Base-by-base conservation (phyloP, 2,888 invertebrate species). In the Timema podura region DNA sequence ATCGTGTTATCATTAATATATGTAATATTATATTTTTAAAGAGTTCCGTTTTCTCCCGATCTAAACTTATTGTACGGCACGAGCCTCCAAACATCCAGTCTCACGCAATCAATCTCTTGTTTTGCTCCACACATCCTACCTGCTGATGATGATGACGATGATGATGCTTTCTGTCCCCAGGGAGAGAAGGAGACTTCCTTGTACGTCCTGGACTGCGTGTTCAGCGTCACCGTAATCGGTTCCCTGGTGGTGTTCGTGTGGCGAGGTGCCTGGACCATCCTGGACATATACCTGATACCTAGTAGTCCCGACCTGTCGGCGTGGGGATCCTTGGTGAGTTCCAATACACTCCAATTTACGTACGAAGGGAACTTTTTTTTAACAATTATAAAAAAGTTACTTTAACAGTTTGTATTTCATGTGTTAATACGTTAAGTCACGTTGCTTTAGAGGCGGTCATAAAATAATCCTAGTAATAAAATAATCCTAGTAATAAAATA, bases 201-300 rank as follows among this genome's bases (percentile, higher is more conserved):
- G 71, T 93, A 92, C 82, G 85, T 93, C 73, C 81, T 93, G 80
- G 95, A 95, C 84, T 92, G 93, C 79, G 83, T 92, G 72, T 93
- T 95, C 83, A 93, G 94, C 10, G 92, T 94, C 74, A 85, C 90
- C 46, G 88, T 95, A 70, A 89, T 94, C 75, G 93, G 94, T 0
- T 91, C 91, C 0, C 84, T 95, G 74, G 93, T 94, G 66, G 93
- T 95, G 3, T 91, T 93, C 80, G 93, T 93, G 65, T 95, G 95
- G 95, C 84, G 94, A 76, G 94, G 95, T 46, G 86, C 89, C 46
- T 95, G 94, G 93, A 89, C 89, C 7, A 82, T 94, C 67, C 84
- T 94, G 68, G 95, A 95, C 81, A 83, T 91, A 75, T 89, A 88
- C 79, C 83, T 95, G n/a, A 93, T 87, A 79, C 93, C 93, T 7